These are phyloP conservation scores for Origma solitaria DNA, from an alignment of 2,113 vertebrate genomes.

Conservation along the genomic window DNA sequence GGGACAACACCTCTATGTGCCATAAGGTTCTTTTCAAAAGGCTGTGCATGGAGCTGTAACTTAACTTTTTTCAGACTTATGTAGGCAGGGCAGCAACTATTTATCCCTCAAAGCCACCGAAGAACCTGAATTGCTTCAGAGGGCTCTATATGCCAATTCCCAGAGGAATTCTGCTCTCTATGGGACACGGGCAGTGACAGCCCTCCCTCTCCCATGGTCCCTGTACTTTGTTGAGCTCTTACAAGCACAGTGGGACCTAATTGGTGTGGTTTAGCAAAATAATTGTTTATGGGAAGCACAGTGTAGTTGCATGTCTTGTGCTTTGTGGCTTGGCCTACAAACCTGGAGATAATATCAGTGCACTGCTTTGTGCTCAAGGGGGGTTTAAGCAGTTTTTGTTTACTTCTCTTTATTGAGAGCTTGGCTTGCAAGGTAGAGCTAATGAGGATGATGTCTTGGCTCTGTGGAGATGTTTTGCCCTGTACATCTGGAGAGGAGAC, in stretches of 20 bases:
- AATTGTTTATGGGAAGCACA: neutral
- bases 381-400: neutral
- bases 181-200: neutral
- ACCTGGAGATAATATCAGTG: neutral
- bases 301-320: neutral
- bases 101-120: neutral
- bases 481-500: neutral
- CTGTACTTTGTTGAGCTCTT: fast-evolving
- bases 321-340: constrained; percentile 1
- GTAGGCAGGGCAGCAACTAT: neutral
- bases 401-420: neutral
- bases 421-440: neutral
- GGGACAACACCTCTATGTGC: neutral
- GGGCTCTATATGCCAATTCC: neutral
- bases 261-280: neutral
- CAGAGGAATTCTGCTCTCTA: neutral
- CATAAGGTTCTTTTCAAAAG: neutral
- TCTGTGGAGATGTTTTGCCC: neutral
- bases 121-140: neutral
- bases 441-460: neutral
- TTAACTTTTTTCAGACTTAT: neutral
- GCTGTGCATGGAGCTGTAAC: neutral
- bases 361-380: neutral
- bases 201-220: neutral
- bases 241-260: neutral